Conservation (phyloP, 1,140 invertebrate genomes). For the Theocolax elegans region DNA sequence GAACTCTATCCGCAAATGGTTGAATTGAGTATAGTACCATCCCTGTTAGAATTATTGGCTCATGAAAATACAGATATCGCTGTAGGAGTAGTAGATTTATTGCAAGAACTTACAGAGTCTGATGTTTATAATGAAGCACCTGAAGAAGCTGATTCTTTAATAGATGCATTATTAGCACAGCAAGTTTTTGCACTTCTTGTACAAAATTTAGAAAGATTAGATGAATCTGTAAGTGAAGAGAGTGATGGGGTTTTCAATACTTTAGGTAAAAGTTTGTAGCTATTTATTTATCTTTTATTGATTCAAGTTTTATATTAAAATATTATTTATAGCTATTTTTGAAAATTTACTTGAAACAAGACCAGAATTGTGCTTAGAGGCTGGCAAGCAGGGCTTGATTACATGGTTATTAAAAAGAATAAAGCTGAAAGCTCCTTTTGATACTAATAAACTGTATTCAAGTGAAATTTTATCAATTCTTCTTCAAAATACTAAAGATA, state of each 20-base stretch:
- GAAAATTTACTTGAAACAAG: slow-evolving; percentile 94
- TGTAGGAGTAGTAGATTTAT: slow-evolving; percentile 82
- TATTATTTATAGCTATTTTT: slow-evolving; percentile 75
- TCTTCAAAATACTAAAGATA: slow-evolving; percentile 89
- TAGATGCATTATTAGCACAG: slow-evolving; percentile 84
- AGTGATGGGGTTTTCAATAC: slow-evolving; percentile 96
- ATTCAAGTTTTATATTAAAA: slow-evolving; percentile 17
- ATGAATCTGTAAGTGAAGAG: slow-evolving; percentile 95
- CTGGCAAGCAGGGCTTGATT: slow-evolving; percentile 89
- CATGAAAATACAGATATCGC: slow-evolving; percentile 98
- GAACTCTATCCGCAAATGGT: slow-evolving; percentile 94
- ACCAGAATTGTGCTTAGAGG: slow-evolving; percentile 84
- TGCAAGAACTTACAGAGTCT: slow-evolving; percentile 95
- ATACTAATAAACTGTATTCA: slow-evolving; percentile 95
- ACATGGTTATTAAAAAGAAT: slow-evolving; percentile 93
- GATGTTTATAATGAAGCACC: slow-evolving; percentile 93
- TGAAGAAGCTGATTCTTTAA: slow-evolving; percentile 81
- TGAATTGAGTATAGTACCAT: slow-evolving; percentile 88
- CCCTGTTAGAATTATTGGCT: slow-evolving; percentile 89
- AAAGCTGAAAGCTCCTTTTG: slow-evolving; percentile 88
- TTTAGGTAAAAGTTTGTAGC: slow-evolving; percentile 71
- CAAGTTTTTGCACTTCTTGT: slow-evolving; percentile 92
- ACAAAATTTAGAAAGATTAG: slow-evolving; percentile 92
- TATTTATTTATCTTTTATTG: slow-evolving; percentile 18
- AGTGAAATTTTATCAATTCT: slow-evolving; percentile 97